phyloP scores from a whole-genome alignment of 2,888 invertebrate genomes.

The Acrocyrtus sp. region DNA sequence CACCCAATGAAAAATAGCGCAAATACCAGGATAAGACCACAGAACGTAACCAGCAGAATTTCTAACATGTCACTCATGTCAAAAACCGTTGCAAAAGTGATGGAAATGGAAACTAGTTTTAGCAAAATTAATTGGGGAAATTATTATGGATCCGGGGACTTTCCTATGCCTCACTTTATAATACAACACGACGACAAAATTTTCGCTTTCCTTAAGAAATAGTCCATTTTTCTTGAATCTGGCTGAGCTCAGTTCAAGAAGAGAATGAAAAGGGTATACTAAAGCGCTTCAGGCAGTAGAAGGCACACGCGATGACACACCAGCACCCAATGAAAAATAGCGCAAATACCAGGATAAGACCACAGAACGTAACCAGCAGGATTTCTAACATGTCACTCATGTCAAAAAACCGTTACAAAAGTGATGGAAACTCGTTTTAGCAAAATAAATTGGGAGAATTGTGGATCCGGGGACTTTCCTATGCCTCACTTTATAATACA shows the following conservation, averaged over 20 bases:
- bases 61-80: slow-evolving; percentile 48
- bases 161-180: neutral
- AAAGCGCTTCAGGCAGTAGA: slow-evolving; percentile 44
- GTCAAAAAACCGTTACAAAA: neutral
- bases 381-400: slow-evolving; percentile 49
- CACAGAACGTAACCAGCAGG: slow-evolving; percentile 47
- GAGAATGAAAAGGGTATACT: too few relatives aligned
- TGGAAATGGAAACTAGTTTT: neutral
- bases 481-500: neutral
- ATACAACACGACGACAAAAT: neutral
- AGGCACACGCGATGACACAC: slow-evolving; percentile 50
- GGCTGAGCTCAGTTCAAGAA: too few relatives aligned
- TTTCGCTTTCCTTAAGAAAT: neutral
- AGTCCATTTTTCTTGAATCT: neutral
- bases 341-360: slow-evolving; percentile 46
- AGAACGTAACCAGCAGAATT: slow-evolving; percentile 46
- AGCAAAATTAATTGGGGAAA: neutral
- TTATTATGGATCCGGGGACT: neutral
- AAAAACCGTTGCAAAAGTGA: neutral
- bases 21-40: slow-evolving; percentile 48
- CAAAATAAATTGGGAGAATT: neutral
- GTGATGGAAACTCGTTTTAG: neutral
- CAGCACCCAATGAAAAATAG: slow-evolving; percentile 46
- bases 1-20: slow-evolving; percentile 45
- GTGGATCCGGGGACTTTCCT: neutral